phyloP scores from a whole-genome alignment of 2,113 vertebrate species.

The Eulemur rufifrons region DNA sequence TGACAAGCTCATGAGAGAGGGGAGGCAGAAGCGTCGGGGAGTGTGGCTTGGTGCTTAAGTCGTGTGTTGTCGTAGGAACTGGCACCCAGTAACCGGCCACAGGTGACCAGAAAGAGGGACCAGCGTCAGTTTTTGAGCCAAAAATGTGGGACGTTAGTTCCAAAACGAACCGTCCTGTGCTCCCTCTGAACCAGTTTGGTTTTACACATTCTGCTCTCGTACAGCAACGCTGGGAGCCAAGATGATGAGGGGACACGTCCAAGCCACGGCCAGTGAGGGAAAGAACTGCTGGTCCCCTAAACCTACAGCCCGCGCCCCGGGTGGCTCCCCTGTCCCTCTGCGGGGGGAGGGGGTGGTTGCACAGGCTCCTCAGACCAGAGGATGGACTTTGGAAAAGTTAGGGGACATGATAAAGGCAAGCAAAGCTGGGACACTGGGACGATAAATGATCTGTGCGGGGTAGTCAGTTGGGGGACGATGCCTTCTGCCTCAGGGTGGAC shows the following conservation, averaged over 20 bases:
- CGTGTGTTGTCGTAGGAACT: too few species aligned
- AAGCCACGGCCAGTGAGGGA: background rate
- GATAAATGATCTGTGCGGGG: background rate
- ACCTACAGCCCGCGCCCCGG: background rate
- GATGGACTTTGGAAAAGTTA: background rate
- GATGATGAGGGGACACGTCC: too few species aligned
- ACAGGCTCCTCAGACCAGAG: background rate
- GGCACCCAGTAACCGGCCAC: too few species aligned
- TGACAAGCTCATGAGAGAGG: too few species aligned
- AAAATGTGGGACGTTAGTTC: too few species aligned
- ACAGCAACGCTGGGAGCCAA: background rate
- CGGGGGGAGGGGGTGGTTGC: rapidly evolving
- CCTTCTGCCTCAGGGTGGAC: background rate
- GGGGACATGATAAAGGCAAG: background rate
- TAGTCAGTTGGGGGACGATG: background rate
- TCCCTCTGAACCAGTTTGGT: too few species aligned
- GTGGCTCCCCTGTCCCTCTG: background rate
- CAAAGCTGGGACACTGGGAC: background rate
- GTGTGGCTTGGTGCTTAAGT: too few species aligned
- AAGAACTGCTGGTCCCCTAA: background rate
- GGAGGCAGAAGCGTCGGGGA: too few species aligned
- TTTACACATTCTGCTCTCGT: too few species aligned
- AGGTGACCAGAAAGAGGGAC: too few species aligned
- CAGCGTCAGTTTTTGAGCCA: too few species aligned
- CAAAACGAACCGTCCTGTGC: too few species aligned